Evolutionary conservation across 2,888 invertebrate genomes (phyloP).

Genomic region (Crematogaster levior): DNA sequence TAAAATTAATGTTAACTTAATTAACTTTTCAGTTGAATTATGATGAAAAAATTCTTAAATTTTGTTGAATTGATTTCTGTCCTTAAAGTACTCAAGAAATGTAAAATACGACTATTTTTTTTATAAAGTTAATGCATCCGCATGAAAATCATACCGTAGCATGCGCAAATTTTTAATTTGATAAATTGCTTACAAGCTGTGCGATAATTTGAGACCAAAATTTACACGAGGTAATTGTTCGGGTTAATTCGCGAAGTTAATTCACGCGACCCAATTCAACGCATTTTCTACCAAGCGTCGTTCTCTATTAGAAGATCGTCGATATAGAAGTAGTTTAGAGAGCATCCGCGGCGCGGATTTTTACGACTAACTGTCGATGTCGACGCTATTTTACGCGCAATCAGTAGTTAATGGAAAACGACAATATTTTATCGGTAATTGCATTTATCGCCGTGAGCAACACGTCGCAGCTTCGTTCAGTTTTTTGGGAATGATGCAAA

Average conservation of each 20-base stretch:
- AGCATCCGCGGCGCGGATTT: neutral
- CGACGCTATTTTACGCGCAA: conserved; percentile 22
- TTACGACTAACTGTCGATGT: conserved; percentile 8
- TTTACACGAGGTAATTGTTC: conserved; percentile 10
- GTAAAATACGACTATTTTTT: neutral
- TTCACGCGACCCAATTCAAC: neutral
- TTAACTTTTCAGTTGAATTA: neutral
- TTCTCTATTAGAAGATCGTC: neutral
- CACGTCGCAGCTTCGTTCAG: neutral
- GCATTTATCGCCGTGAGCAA: conserved; percentile 1
- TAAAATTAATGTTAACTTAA: neutral
- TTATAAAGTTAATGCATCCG: neutral
- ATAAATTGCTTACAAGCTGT: conserved; percentile 59
- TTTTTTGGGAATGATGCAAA: conserved; percentile 26
- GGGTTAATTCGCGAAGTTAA: neutral
- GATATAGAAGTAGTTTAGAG: neutral
- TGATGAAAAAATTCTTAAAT: neutral
- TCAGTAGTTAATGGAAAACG: conserved; percentile 24
- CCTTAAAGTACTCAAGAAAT: neutral
- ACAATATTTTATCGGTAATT: conserved; percentile 40
- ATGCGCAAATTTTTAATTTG: conserved; percentile 63
- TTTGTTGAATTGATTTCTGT: neutral
- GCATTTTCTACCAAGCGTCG: neutral
- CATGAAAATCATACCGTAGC: neutral
- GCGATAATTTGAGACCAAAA: conserved; percentile 37